phyloP scores from a whole-genome alignment of 1,140 invertebrate genomes.

The Tetranychus urticae region DNA sequence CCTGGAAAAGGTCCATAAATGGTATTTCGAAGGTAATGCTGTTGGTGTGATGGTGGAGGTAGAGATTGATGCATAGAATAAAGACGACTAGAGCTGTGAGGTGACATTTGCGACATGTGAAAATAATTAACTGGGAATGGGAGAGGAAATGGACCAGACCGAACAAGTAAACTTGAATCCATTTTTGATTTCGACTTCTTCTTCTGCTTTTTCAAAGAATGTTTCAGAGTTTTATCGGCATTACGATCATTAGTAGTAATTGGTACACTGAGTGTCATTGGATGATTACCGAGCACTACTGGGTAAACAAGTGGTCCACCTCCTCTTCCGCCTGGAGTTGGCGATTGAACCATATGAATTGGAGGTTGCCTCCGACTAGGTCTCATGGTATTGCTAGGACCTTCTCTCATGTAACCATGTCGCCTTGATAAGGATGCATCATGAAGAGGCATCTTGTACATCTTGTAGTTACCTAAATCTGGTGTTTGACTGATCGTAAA shows the following conservation, averaged over 20 bases:
- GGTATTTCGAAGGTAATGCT: slow-evolving; percentile 8
- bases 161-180: background rate
- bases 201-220: slow-evolving; percentile 4
- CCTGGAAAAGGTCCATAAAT: slow-evolving; percentile 5
- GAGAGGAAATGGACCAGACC: too few relatives aligned
- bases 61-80: background rate
- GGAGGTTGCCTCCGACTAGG: slow-evolving; percentile 24
- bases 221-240: slow-evolving; percentile 1
- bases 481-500: slow-evolving; percentile 7
- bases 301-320: slow-evolving; percentile 19
- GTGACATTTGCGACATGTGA: background rate
- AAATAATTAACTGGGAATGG: background rate
- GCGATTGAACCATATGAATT: slow-evolving; percentile 46
- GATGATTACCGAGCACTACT: slow-evolving; percentile 11
- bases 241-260: background rate
- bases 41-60: background rate
- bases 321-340: slow-evolving; percentile 25
- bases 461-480: slow-evolving; percentile 54
- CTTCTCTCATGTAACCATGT: too few relatives aligned
- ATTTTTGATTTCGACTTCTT: slow-evolving; percentile 1
- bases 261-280: slow-evolving; percentile 8
- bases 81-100: slow-evolving; percentile 2
- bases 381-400: too few relatives aligned
- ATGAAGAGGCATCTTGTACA: slow-evolving; percentile 44
- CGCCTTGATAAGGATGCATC: slow-evolving; percentile 23